phyloP scores from a whole-genome alignment of 53 echinoderm and acorn worm species.

The Arbacia lixula region DNA sequence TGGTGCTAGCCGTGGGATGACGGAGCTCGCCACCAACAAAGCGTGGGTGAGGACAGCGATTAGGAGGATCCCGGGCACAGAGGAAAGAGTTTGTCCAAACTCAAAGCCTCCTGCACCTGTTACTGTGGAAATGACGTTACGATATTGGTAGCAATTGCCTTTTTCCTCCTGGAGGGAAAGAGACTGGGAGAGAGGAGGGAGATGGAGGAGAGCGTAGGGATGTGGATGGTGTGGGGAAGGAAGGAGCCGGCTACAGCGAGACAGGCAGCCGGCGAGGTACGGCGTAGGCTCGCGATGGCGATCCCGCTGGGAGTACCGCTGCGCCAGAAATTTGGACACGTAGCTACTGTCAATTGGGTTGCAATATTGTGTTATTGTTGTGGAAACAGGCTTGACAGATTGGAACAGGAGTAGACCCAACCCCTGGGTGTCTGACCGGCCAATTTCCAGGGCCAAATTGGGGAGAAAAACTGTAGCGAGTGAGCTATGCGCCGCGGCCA shows the following conservation, averaged over 20 bases:
- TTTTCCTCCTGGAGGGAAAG: conserved; percentile 11
- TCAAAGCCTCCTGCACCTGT: conserved; percentile 39
- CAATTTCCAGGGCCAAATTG: conserved; percentile 39
- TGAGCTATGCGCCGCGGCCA: not conserved
- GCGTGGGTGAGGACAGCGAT: conserved; percentile 48
- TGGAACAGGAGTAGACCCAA: conserved; percentile 55
- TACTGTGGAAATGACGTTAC: conserved; percentile 32
- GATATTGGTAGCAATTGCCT: conserved; percentile 41
- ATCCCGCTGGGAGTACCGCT: conserved; percentile 32
- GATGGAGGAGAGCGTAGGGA: conserved; percentile 1
- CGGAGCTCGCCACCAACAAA: conserved; percentile 49
- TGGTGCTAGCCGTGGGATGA: no score
- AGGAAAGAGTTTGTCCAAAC: conserved; percentile 30
- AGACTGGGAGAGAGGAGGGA: not conserved
- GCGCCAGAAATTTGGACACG: conserved; percentile 51
- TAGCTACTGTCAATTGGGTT: conserved; percentile 37
- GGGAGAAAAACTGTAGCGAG: conserved; percentile 52
- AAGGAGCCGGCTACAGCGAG: conserved; percentile 8
- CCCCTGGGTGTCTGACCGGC: conserved; percentile 45
- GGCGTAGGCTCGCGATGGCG: conserved; percentile 24
- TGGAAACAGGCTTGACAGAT: conserved; percentile 56
- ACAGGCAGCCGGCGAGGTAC: conserved; percentile 39
- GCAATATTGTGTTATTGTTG: conserved; percentile 55
- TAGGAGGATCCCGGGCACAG: conserved; percentile 18
- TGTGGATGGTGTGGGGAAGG: no score